A percentile compares a stretch with the other conserved stretches of the same genome.
Conservation (phyloP, 53 echinoderm and acorn worm genomes). For the Apostichopus leukothele region DNA sequence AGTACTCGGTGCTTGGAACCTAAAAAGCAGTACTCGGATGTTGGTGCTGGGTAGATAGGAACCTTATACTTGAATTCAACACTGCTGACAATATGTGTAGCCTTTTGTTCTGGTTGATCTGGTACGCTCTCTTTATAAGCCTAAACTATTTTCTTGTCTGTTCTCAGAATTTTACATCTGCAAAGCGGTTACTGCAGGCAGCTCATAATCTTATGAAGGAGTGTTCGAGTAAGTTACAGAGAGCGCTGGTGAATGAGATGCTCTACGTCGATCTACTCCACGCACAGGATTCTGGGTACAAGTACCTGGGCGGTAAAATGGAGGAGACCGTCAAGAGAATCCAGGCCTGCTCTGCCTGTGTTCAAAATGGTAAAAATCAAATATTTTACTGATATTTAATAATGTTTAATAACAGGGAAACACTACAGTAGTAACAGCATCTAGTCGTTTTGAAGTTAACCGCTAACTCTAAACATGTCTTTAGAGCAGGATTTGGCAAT, state of each 20-base stretch:
- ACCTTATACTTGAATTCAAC: no score
- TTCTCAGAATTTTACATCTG: conserved; percentile 69
- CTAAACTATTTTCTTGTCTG: background rate
- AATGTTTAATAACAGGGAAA: no score
- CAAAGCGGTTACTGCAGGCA: conserved; percentile 67
- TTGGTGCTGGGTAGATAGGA: no score
- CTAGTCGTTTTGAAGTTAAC: no score
- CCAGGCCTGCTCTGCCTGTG: conserved; percentile 67
- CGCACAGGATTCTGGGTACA: conserved; percentile 49
- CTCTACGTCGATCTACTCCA: conserved; percentile 80
- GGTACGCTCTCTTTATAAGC: no score
- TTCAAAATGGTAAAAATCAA: conserved; percentile 70
- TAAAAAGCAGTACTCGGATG: no score
- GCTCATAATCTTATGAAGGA: conserved; percentile 79
- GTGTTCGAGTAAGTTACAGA: conserved; percentile 73
- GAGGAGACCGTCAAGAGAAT: conserved; percentile 60
- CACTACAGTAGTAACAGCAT: no score
- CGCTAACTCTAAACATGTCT: no score
- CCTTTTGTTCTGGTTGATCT: no score
- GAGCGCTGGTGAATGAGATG: conserved; percentile 84
- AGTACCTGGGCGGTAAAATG: conserved; percentile 20
- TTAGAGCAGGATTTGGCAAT: no score
- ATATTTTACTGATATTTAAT: background rate
- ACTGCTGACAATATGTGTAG: no score
- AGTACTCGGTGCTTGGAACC: no score